phyloP scores from a whole-genome alignment of 2,113 vertebrate genomes.

The Ciconia stormi region DNA sequence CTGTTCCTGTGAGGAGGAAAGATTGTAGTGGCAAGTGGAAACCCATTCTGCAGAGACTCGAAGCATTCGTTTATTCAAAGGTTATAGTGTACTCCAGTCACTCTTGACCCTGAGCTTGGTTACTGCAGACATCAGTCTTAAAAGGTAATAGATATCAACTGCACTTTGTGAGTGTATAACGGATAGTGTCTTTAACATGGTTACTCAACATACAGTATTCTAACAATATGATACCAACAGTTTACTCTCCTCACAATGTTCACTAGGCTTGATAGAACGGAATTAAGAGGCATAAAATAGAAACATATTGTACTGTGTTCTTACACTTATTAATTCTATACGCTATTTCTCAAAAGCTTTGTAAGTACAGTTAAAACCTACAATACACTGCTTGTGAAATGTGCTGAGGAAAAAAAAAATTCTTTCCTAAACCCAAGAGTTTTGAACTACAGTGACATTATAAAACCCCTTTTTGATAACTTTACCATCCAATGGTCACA shows the following conservation, averaged over 20 bases:
- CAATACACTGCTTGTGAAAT: neutral
- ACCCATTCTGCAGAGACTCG: neutral
- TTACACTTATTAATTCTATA: neutral
- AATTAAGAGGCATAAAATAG: neutral
- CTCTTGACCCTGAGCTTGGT: neutral
- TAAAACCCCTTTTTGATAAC: neutral
- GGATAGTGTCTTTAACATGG: neutral
- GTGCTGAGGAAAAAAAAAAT: too few relatives aligned
- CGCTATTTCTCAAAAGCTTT: neutral
- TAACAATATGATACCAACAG: neutral
- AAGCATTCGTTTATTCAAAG: neutral
- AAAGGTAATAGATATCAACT: neutral
- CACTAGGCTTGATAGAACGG: neutral
- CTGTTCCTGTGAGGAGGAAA: neutral
- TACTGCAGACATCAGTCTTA: neutral
- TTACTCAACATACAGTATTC: neutral
- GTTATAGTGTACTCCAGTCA: fast-evolving
- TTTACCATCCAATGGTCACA: fast-evolving
- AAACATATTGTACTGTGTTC: neutral
- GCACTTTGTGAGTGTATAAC: neutral
- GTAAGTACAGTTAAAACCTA: neutral
- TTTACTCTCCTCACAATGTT: neutral
- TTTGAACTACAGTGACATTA: neutral
- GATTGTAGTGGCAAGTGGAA: neutral
- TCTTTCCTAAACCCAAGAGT: neutral